A percentile compares a stretch with the other conserved stretches of the same genome.
phyloP scores from a whole-genome alignment of 2,113 vertebrate genomes.

The Hyla sarda region DNA sequence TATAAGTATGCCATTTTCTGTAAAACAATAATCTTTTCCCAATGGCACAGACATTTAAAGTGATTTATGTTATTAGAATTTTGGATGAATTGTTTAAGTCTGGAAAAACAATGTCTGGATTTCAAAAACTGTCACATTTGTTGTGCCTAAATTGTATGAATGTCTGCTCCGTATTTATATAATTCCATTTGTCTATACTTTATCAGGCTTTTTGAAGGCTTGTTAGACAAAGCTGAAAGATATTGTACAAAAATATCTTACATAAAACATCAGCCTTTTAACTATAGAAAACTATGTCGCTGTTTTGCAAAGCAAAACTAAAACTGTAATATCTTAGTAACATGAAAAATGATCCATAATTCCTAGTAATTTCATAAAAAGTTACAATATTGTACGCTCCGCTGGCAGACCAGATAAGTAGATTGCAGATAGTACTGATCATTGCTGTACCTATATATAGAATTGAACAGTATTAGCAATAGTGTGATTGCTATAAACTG shows the following conservation, averaged over 20 bases:
- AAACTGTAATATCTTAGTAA: background rate
- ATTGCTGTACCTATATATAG: too few species aligned
- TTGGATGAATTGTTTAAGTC: background rate
- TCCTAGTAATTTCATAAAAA: background rate
- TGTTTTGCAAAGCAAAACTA: background rate
- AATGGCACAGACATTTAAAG: background rate
- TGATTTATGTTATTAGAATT: background rate
- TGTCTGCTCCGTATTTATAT: background rate
- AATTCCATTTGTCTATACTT: background rate
- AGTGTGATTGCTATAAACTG: too few species aligned
- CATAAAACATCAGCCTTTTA: background rate
- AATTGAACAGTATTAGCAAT: too few species aligned
- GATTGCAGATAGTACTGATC: too few species aligned
- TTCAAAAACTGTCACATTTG: slow-evolving; percentile 22
- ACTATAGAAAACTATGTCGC: background rate
- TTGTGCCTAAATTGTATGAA: background rate
- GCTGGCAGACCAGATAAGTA: too few species aligned
- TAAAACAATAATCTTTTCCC: background rate
- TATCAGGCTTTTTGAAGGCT: background rate
- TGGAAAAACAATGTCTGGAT: slow-evolving; percentile 15
- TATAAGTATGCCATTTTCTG: background rate
- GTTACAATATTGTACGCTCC: background rate
- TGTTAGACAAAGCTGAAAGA: background rate
- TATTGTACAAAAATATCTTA: background rate
- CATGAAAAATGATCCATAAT: background rate